phyloP scores from a whole-genome alignment of 37 sponge, comb jelly and placozoan species.

The Amphimedon queenslandica region DNA sequence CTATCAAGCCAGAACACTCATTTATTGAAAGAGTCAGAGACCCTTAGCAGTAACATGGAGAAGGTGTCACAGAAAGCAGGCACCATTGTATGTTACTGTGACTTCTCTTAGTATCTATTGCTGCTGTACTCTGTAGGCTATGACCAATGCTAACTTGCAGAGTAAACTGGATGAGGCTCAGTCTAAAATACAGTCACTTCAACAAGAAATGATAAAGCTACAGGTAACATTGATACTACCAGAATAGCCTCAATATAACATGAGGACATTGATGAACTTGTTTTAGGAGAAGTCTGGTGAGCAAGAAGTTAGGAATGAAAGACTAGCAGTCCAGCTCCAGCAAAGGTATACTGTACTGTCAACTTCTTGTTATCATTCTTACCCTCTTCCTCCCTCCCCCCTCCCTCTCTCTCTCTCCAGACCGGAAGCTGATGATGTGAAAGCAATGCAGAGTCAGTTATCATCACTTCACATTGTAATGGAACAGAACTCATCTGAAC shows the following conservation, averaged over 20 bases:
- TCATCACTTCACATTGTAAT: slow-evolving; percentile 53
- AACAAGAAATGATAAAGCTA: slow-evolving; percentile 33
- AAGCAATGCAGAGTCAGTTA: slow-evolving; percentile 62
- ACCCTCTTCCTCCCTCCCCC: not conserved
- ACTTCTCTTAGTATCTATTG: not conserved
- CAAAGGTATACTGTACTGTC: slow-evolving; percentile 30
- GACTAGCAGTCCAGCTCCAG: slow-evolving; percentile 47
- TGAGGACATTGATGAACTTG: not conserved
- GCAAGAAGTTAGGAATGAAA: slow-evolving; percentile 68
- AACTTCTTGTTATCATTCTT: not conserved
- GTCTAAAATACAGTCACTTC: slow-evolving; percentile 22
- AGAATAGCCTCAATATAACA: not conserved
- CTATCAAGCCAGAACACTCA: slow-evolving; percentile 23
- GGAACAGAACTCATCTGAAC: slow-evolving; percentile 41
- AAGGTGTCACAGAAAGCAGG: slow-evolving; percentile 49
- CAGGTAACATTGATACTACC: slow-evolving; percentile 25
- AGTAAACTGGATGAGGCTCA: slow-evolving; percentile 50
- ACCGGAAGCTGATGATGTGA: slow-evolving; percentile 71
- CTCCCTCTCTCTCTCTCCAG: slow-evolving; percentile 11
- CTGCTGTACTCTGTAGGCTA: slow-evolving; percentile 11
- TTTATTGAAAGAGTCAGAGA: slow-evolving; percentile 22
- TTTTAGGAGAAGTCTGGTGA: slow-evolving; percentile 46
- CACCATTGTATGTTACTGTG: slow-evolving; percentile 12
- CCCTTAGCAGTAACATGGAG: not conserved
- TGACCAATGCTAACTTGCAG: slow-evolving; percentile 23